Percentiles rank a stretch among this genome's conserved stretches.
Conservation (phyloP, 2,888 invertebrate species). For the Meiosimyza decipiens region DNA sequence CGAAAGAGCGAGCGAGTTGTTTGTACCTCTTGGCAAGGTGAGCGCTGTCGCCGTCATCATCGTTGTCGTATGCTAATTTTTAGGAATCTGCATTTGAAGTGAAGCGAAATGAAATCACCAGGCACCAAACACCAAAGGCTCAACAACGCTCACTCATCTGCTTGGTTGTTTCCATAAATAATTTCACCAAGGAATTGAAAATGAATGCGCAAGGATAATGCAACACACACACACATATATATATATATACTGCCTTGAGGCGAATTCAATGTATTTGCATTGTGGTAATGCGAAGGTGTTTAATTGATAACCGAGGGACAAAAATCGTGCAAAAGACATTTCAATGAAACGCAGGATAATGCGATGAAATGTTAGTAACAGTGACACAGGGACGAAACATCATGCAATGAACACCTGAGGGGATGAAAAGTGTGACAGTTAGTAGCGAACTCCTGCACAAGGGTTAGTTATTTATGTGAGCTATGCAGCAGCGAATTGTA, state of each 20-base stretch:
- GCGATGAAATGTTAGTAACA: background rate
- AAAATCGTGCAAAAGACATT: background rate
- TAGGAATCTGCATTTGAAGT: constrained; percentile 31
- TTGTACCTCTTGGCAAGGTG: background rate
- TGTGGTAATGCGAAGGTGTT: constrained; percentile 27
- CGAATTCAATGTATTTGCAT: background rate
- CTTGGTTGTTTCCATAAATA: constrained; percentile 23
- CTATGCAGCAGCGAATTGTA: no score
- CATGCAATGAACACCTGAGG: no score
- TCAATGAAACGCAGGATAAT: background rate
- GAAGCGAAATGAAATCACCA: constrained; percentile 21
- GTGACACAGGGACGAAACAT: no score
- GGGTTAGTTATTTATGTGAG: no score
- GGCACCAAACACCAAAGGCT: background rate
- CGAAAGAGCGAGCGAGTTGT: background rate
- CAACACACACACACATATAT: background rate
- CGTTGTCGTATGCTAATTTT: constrained; percentile 30
- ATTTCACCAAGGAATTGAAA: constrained; percentile 33
- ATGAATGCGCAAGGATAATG: constrained; percentile 25
- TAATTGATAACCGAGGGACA: constrained; percentile 33
- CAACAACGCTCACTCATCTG: background rate
- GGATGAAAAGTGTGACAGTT: no score
- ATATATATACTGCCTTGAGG: background rate
- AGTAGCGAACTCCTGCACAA: no score
- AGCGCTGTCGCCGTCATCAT: background rate